These are phyloP conservation scores for Babyrousa celebensis DNA, from an alignment of 2,797 vertebrate species.

Conservation along the genomic window DNA sequence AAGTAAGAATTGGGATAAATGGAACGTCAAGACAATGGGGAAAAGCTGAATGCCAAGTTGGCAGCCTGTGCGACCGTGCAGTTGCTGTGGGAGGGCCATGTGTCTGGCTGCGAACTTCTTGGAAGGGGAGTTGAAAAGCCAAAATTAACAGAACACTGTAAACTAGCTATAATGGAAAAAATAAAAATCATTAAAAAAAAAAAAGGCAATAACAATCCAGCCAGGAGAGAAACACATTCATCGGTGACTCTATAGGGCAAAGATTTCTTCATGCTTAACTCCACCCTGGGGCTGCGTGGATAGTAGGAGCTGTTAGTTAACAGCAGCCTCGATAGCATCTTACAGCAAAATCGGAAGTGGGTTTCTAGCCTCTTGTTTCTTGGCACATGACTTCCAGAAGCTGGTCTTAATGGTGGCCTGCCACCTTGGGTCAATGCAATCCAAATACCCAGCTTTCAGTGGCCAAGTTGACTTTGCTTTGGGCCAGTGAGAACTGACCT, in stretches of 20 bases:
- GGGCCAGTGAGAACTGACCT: background rate
- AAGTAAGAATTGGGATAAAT: background rate
- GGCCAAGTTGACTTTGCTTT: background rate
- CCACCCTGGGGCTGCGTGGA: background rate
- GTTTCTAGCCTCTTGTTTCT: background rate
- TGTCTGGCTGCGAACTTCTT: constrained; percentile 1
- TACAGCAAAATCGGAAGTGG: background rate
- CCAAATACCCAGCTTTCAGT: background rate
- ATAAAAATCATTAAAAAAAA: no score
- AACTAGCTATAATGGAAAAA: no score
- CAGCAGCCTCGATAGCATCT: background rate
- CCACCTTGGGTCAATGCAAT: background rate
- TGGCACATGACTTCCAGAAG: background rate
- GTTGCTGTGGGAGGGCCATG: background rate
- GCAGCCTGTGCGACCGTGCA: background rate
- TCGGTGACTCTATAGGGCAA: background rate
- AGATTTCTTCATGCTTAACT: background rate
- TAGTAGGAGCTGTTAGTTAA: background rate
- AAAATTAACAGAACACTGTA: no score
- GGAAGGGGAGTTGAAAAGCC: background rate
- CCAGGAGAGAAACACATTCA: background rate
- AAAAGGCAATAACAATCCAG: background rate
- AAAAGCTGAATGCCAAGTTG: background rate
- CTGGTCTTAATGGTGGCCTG: background rate
- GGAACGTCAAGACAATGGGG: background rate